Evolutionary conservation across 2,797 vertebrate species (phyloP).

Genomic region (Alauda arvensis): DNA sequence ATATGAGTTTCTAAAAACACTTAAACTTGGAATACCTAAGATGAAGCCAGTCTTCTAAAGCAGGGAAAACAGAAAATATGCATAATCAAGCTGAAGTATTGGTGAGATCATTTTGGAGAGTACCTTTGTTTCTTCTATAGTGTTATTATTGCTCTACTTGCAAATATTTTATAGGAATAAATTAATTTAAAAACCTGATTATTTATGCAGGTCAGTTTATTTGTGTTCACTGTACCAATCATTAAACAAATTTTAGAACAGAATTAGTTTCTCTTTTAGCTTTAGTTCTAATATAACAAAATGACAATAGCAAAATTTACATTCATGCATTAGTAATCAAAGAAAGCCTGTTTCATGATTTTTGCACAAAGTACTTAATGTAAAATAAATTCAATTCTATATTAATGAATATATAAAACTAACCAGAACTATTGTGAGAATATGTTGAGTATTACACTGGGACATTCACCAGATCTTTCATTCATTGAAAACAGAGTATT

Average conservation of each 20-base stretch:
- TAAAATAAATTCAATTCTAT: constrained; percentile 19
- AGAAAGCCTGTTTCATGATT: not conserved
- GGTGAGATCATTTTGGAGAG: not conserved
- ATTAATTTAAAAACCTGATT: not conserved
- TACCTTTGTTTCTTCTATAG: not conserved
- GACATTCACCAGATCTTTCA: not conserved
- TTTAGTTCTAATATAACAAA: not conserved
- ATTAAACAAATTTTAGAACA: not conserved
- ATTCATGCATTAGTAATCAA: not conserved
- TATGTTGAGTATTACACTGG: not conserved
- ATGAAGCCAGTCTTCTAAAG: not conserved
- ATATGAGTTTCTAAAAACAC: not conserved
- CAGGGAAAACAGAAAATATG: not conserved
- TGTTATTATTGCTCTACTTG: not conserved
- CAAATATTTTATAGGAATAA: not conserved
- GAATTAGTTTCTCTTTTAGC: not conserved
- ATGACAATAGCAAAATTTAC: not conserved
- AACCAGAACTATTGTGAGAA: not conserved
- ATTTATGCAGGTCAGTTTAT: not conserved
- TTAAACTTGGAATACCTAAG: not conserved
- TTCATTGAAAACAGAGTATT: not conserved
- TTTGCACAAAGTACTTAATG: not conserved
- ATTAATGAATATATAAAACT: not conserved
- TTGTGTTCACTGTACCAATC: not conserved
- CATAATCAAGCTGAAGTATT: not conserved